Evolutionary conservation across 2,888 invertebrate genomes (phyloP), one percentile per base, ranked within the genome.

Genomic region (Nipponacmea schrenckii): DNA sequence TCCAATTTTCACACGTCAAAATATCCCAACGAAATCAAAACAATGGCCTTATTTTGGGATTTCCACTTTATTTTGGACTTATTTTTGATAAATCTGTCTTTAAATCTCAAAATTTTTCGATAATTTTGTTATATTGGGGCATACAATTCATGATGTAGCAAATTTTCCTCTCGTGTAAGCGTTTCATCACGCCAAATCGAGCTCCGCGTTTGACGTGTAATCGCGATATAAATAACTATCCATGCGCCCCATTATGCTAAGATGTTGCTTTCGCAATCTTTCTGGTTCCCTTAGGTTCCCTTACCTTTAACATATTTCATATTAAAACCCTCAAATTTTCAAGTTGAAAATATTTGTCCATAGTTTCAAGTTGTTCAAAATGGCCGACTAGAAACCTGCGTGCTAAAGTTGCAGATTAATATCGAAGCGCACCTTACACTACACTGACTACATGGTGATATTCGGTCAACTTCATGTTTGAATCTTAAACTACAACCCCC

Each of bases 341-440:
- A 69, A 72, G 65, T 69, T 67, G 69, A 67, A 69, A 70, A 68
- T 71, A 72, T 66, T 75, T 74, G 70, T 69, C 67, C 70, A 77
- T 74, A 72, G 74, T 72, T 74, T 75, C 75, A 70, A 74, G 71
- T 72, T 68, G 70, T 70, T 69, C 67, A 74, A 78, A 77, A 75
- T 77, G 77, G 78, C 77, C 78, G 73, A 77, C 78, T 70, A 75
- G 68, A 39, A 62, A 70, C 71, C 73, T 74, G 76, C 73, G 74
- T 76, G 78, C 71, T 73, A 76, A 78, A 70, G 72, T 70, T 74
- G 74, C 74, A 72, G 72, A 72, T 74, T 72, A 72, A 76, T 76
- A 76, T 78, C 73, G 74, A 73, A 70, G 71, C 72, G 69, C 70
- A 72, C 74, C 74, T 73, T 71, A 73, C 70, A 74, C 73, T 67